Evolutionary conservation across 1,140 invertebrate genomes (phyloP), one percentile per base, ranked within the genome.

Genomic region (Panulirus ornatus): DNA sequence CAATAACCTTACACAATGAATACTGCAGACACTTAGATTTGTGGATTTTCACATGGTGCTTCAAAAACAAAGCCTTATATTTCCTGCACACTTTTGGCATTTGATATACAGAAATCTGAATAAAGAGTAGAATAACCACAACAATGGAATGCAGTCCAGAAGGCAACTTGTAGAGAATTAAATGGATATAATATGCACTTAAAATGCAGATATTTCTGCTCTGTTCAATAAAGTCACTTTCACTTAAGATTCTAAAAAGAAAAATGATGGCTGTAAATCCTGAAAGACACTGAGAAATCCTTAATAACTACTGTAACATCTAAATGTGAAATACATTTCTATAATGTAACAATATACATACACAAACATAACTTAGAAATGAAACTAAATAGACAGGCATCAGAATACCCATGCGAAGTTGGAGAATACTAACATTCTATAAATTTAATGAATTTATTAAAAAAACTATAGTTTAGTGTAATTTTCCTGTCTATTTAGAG

Each of bases 131-230:
- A 89, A 73, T 75, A 82, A 89, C 79, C 63, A 89, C 87, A 89
- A 89, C 87, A 89, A 82, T 89, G 87, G 87, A 89, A 79, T 89
- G 87, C 79, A 89, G 79, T 89, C 79, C 87, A 89, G 87, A 89
- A 89, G 87, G 87, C 87, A 89, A 89, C 87, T 89, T 83, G 87
- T 89, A 89, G 81, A 89, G 79, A 82, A 89, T 89, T 83, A 73
- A 89, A 83, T 82, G 66, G 79, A 82, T 88, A 85, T 88, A 88
- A 79, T 88, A 81, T 81, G 85, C 85, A 88, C 85, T 88, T 88
- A 70, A 84, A 81, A 42, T 88, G 85, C 63, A 88, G 66, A 73
- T 54, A 89, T 38, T 73, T 89, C 87, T 82, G 87, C 81, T 71
- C 54, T 73, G 66, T 75, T 89, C 78, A 89, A 38, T 71, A 83